Conservation (phyloP, 2,888 invertebrate genomes). For the Mythimna impura region DNA sequence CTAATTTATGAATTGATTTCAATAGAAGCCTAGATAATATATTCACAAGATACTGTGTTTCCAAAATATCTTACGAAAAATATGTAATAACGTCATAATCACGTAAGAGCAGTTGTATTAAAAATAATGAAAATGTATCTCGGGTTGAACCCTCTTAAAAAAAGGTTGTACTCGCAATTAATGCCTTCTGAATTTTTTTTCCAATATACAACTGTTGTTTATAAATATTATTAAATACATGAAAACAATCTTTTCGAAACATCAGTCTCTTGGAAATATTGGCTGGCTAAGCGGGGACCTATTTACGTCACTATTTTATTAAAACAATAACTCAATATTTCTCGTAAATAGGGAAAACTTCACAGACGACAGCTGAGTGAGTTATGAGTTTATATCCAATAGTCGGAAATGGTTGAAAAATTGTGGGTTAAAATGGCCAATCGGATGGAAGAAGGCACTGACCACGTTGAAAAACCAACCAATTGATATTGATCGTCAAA, state of each 20-base stretch:
- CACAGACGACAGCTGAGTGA: conserved; percentile 48
- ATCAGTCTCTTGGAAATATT: neutral
- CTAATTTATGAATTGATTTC: no score
- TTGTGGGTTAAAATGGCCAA: neutral
- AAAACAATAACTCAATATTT: conserved; percentile 50
- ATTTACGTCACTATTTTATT: conserved; percentile 40
- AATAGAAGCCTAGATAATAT: no score
- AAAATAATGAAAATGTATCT: no score
- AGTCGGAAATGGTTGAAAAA: conserved; percentile 10
- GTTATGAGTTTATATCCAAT: conserved; percentile 38
- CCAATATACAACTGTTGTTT: neutral
- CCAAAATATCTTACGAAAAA: no score
- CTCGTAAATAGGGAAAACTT: conserved; percentile 41
- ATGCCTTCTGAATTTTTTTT: no score
- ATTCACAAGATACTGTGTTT: no score
- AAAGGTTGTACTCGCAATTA: no score
- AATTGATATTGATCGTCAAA: neutral
- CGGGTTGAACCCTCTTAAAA: no score
- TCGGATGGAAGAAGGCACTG: neutral
- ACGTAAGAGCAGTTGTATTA: no score
- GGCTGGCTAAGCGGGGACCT: neutral
- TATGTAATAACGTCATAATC: no score
- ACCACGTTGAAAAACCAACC: neutral
- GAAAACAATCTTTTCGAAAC: neutral
- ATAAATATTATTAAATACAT: neutral